A percentile compares a stretch with the other conserved stretches of the same genome.
Evolutionary conservation across 1,140 invertebrate species (phyloP).

Genomic region (Latrodectus geometricus): DNA sequence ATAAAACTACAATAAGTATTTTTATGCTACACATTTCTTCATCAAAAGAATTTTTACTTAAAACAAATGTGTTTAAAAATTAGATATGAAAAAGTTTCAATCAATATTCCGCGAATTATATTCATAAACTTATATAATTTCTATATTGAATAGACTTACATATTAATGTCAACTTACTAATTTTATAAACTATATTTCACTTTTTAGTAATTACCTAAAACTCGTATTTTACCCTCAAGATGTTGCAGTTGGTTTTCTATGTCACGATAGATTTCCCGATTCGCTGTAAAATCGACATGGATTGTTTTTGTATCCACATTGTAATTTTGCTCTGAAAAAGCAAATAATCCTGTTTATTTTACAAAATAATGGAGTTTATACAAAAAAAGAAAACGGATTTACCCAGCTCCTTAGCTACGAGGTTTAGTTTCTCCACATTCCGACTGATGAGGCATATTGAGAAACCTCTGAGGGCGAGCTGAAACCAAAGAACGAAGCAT

Average conservation of each 20-base stretch:
- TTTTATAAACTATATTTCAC: not conserved
- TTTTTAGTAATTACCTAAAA: conserved; percentile 72
- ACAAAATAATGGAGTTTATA: not conserved
- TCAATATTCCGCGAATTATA: no score
- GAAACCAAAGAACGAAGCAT: conserved; percentile 19
- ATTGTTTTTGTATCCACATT: conserved; percentile 85
- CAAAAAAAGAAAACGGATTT: not conserved
- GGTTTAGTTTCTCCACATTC: conserved; percentile 82
- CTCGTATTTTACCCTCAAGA: conserved; percentile 82
- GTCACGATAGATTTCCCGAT: conserved; percentile 79
- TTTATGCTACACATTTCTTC: not conserved
- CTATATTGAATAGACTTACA: no score
- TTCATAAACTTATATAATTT: no score
- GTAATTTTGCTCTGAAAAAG: conserved; percentile 76
- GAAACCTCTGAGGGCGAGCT: conserved; percentile 85
- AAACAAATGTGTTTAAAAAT: not conserved
- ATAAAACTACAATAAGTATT: not conserved
- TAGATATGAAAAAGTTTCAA: not conserved
- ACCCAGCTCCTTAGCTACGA: conserved; percentile 81
- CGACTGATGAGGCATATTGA: conserved; percentile 91
- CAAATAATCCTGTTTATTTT: not conserved
- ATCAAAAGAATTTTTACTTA: not conserved
- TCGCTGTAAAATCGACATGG: conserved; percentile 84
- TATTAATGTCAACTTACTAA: no score
- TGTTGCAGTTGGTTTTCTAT: conserved; percentile 80